Base-by-base conservation (phyloP, 1,140 invertebrate genomes). In the Drosophila eugracilis region DNA sequence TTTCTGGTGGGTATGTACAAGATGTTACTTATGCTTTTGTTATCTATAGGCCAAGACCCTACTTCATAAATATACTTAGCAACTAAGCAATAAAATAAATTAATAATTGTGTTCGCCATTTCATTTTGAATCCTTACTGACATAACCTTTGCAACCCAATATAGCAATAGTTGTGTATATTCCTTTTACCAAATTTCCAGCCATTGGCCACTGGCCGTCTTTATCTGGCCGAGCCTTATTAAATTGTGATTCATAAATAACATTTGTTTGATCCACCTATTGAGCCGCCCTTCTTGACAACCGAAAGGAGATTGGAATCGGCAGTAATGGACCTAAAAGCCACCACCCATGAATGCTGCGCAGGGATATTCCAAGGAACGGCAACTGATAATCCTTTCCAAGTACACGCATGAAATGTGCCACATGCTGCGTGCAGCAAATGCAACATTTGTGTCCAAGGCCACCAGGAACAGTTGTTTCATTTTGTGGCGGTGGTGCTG, bases 391-490 rank as follows among this genome's bases (percentile, higher is more conserved):
- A 86, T 86, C 81, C 83, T 86, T 88, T 86, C 48, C 48, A 80
- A 85, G 79, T 71, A 74, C 59, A 79, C 74, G 75, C 58, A 80
- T 71, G 69, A 44, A 57, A 66, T 59, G 59, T 77, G 60, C 85
- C 77, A 75, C 85, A 89, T 85, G 85, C 85, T 85, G 85, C 53
- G 70, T 44, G 54, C 47, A 47, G 41, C 30, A 80, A 89, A 89
- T 85, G 85, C 85, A 89, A 89, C 85, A 89, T 89, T 89, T 89
- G 85, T 85, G 73, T 42, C 79, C 80, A 89, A 89, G 85, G 85
- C 89, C 85, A 71, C 36, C 48, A 39, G 21, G 28, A 79, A 69
- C 72, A 72, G 19, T 75, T 73, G 57, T 44, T 58, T 15, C 53
- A 58, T 21, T 48, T 55, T 63, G 63, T 47, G 62, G 36, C 19